Evolutionary conservation across 1,140 invertebrate species (phyloP), one percentile per base, ranked within the genome.

Genomic region (Nasonia giraulti): DNA sequence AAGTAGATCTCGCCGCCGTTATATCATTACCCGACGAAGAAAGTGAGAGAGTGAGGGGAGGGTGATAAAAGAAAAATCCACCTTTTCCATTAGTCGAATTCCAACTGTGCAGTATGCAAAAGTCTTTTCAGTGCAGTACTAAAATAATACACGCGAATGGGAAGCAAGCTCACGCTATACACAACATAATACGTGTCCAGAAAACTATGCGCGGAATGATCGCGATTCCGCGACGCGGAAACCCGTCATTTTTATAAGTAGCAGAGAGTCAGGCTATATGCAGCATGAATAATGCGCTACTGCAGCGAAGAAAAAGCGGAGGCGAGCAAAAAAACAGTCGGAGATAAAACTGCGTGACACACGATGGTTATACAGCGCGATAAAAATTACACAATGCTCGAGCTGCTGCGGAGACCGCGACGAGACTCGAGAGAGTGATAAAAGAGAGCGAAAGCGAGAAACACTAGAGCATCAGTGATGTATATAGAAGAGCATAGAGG

Each of bases 1-100:
- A 85, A 89, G 86, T 87, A 86, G 87, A 90, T 90, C 88, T 87
- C 87, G 88, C 88, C 89, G 89, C 2, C 89, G 90, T n/a, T 62
- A 50, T 55, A 31, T 31, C 1, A 14, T 31, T 62, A 6, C 27
- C 33, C 44, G 1, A 10, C 17, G 27, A 78, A 55, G 27, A 78
- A 6, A 62, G 12, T 62, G 10, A 27, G 20, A 55, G 27, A 62
- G 40, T 8, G 5, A 27, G 40, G 7, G 4, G 7, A 44, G 0
- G 6, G 10, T 44, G 40, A 44, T 44, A 10, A 44, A 44, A 44
- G 40, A 44, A 44, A 8, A 44, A 44, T 44, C 5, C 40, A 44
- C 1, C 40, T 1, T 44, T 44, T 44, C 40, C 7, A 44, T 44
- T 44, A 44, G 40, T 8, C 40, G 10, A 44, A 44, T 7, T 40